Evolutionary conservation across 2,113 vertebrate species (phyloP).

Genomic region (Vidua chalybeata): DNA sequence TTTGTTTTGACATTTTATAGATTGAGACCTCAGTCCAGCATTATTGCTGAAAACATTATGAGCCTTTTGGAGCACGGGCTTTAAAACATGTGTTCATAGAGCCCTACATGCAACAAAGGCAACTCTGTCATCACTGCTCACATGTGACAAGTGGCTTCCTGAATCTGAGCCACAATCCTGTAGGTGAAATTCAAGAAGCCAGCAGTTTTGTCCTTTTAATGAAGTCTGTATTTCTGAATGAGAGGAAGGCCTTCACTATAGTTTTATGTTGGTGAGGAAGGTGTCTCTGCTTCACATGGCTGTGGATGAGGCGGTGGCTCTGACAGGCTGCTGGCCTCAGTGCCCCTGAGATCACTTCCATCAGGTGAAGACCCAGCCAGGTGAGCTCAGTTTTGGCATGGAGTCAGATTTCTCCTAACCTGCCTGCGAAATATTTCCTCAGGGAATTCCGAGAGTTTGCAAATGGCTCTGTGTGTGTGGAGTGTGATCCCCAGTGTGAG

Average conservation of each 20-base stretch:
- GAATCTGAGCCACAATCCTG: background rate
- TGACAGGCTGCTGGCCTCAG: background rate
- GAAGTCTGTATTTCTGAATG: slow-evolving; percentile 4
- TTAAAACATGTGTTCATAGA: background rate
- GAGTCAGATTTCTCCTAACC: background rate
- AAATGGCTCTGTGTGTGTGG: slow-evolving; percentile 89
- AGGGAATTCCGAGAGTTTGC: slow-evolving; percentile 92
- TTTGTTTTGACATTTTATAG: background rate
- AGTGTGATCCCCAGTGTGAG: slow-evolving; percentile 93
- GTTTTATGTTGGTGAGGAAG: background rate
- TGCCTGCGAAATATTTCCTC: slow-evolving; percentile 39
- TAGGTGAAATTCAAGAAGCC: background rate
- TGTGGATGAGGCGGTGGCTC: background rate
- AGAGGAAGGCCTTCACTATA: background rate
- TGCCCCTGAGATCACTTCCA: background rate
- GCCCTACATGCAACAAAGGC: background rate
- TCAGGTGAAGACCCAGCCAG: background rate
- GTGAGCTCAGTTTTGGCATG: background rate
- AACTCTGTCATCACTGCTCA: background rate
- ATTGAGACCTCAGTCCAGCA: background rate
- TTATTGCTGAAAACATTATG: background rate
- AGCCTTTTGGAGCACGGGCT: background rate
- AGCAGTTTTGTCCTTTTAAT: slow-evolving; percentile 13
- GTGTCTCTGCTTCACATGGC: background rate
- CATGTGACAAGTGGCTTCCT: background rate